Base-by-base conservation (phyloP, 2,888 invertebrate genomes). In the Drosophila affinis region DNA sequence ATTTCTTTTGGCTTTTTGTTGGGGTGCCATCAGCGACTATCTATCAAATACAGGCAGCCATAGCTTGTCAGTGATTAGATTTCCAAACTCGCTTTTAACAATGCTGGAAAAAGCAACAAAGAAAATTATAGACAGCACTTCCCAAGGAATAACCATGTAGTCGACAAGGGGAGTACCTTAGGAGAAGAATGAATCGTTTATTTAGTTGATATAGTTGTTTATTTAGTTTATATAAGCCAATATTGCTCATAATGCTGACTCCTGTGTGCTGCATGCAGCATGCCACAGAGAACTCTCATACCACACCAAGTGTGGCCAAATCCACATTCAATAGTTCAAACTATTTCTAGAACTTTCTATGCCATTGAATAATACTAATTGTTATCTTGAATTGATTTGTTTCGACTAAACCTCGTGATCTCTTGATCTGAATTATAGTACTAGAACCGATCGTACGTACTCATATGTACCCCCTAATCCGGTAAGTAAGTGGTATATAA, bases 31-130 rank as follows among this genome's bases (percentile, higher is more conserved):
- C 84, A 79, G 74, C 75, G 75, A 78, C 87, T 84, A 88, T 84
- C 84, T 88, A 88, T 88, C 87, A 89, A 87, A 87, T 82, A 80
- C 79, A 77, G 78, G 69, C 78, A 78, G 86, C 81, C 79, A 77
- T 82, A 77, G 73, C 89, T 77, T 75, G 77, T 79, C 78, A 87
- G 68, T 77, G 84, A 87, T 84, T 88, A 84, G 87, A 84, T 84
- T 88, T 84, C 63, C 65, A 81, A 74, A 52, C 49, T 24, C 45
- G 21, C 79, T 72, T 71, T 77, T 64, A 62, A 72, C 56, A 59
- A 62, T 63, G 62, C 62, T 49, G 46, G 48, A 39, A 73, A 47
- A 53, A 73, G 79, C 63, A 69, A 49, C 67, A 73, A 71, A 58
- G 62, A 56, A 52, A 70, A 55, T 62, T 51, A 58, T 58, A 52